Base-by-base conservation (phyloP, 2,113 vertebrate species). In the Ivindomyrus marchei region DNA sequence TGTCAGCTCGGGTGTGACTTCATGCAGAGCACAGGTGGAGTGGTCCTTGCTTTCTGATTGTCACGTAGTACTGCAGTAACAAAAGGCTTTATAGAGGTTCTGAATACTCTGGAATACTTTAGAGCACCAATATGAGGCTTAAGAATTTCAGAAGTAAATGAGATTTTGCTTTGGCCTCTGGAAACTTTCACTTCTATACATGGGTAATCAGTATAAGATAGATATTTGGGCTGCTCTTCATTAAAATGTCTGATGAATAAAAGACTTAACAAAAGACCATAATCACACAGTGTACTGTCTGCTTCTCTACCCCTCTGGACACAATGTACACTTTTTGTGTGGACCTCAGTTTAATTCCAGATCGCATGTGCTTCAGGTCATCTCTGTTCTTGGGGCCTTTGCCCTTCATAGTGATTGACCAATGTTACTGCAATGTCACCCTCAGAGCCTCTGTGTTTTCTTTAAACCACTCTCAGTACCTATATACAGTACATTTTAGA, bases 291-390 rank as follows among this genome's bases (percentile, higher is more conserved):
- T 66, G 58, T 66, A 27, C 62, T 70, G 62, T 10, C n/a, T 70
- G n/a, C 62, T 70, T 27, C 62, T 70, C 27, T 70, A 11, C 62
- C 13, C 10, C n/a, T 31, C n/a, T 70, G 11, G 1, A 70, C 27
- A 70, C 62, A 31, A 31, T 31, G 27, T 70, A 13, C 10, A 11
- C 62, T 70, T 27, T 10, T 3, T 70, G 62, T 70, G n/a, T 70
- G n/a, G 27, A 77, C 70, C 70, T 85, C 83, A 45, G 45, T n/a
- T 87, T 87, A 50, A 87, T 87, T 87, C n/a, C 49, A 87, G 13
- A 17, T 62, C 3, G 58, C 50, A 45, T 56, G 58, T 49, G 11
- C 2, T 27, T 88, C 11, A 88, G n/a, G 21, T 49, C 8, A 2
- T 10, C 1, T 70, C 13, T 31, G 39, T 42, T 4, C 7, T 24